A percentile compares a stretch with the other conserved stretches of the same genome.
phyloP scores from a whole-genome alignment of 2,113 vertebrate genomes.

The Cyanoderma ruficeps region DNA sequence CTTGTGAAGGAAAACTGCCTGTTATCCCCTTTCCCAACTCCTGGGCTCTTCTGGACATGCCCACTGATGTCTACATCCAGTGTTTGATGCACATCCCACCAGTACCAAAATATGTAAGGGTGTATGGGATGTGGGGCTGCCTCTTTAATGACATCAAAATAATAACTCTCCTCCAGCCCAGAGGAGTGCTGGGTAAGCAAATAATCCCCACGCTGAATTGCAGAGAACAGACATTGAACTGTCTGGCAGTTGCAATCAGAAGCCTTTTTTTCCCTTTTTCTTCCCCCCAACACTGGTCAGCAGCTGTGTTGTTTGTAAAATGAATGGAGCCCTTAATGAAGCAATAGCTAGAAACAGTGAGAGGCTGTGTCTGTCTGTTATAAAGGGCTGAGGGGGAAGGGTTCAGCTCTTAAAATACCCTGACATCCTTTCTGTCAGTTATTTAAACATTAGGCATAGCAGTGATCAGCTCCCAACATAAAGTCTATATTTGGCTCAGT shows the following conservation, averaged over 20 bases:
- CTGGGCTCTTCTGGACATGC: neutral
- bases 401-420: conserved; percentile 20
- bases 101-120: neutral
- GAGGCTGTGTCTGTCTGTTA: conserved; percentile 9
- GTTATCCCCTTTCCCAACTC: neutral
- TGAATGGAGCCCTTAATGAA: conserved; percentile 62
- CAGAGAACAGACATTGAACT: conserved; percentile 17
- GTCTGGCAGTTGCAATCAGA: conserved; percentile 14
- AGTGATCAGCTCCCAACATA: neutral
- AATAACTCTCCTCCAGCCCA: neutral
- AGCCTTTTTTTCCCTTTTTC: neutral
- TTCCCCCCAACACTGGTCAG: neutral
- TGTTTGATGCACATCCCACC: neutral
- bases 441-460: neutral
- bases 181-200: neutral
- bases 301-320: conserved; percentile 58
- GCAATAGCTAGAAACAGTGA: conserved; percentile 36
- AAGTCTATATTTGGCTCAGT: neutral
- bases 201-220: neutral
- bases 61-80: neutral
- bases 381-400: conserved; percentile 27
- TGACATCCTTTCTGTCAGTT: conserved; percentile 19
- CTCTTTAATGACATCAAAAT: neutral
- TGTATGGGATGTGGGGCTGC: neutral
- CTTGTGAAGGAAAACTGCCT: neutral